phyloP scores from a whole-genome alignment of 1,140 invertebrate genomes.

The Macrobrachium rosenbergii region DNA sequence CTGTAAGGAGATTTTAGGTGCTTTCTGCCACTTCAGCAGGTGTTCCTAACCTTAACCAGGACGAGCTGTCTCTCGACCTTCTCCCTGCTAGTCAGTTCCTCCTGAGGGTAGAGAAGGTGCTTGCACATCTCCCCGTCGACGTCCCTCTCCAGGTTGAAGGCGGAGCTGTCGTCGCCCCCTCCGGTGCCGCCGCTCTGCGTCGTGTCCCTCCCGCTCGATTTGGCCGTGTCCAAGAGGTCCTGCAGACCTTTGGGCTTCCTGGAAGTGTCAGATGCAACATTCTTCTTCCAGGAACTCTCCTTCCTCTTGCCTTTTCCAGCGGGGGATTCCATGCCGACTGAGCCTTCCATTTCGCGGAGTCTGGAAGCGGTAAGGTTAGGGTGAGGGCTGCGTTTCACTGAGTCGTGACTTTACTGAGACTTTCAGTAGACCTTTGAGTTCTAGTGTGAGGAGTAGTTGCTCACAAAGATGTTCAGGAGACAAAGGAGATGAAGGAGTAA shows the following conservation, averaged over 20 bases:
- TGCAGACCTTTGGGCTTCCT: too few relatives aligned
- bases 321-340: too few relatives aligned
- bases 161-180: neutral
- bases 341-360: neutral
- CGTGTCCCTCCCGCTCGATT: too few relatives aligned
- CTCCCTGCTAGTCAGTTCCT: conserved; percentile 33
- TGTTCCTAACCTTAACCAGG: conserved; percentile 26
- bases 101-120: conserved; percentile 47
- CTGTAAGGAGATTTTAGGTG: too few relatives aligned
- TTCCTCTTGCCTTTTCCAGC: neutral
- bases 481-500: too few relatives aligned
- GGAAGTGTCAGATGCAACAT: neutral
- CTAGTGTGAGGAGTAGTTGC: too few relatives aligned
- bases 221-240: too few relatives aligned
- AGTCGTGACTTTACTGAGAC: too few relatives aligned
- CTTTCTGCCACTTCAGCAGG: too few relatives aligned
- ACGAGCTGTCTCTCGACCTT: conserved; percentile 46
- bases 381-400: too few relatives aligned
- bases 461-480: too few relatives aligned
- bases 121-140: conserved; percentile 21
- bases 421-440: too few relatives aligned
- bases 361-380: neutral
- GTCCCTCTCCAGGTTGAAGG: neutral
- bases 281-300: neutral
- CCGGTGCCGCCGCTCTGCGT: neutral